phyloP scores from a whole-genome alignment of 2,797 vertebrate species.

The Artibeus lituratus region DNA sequence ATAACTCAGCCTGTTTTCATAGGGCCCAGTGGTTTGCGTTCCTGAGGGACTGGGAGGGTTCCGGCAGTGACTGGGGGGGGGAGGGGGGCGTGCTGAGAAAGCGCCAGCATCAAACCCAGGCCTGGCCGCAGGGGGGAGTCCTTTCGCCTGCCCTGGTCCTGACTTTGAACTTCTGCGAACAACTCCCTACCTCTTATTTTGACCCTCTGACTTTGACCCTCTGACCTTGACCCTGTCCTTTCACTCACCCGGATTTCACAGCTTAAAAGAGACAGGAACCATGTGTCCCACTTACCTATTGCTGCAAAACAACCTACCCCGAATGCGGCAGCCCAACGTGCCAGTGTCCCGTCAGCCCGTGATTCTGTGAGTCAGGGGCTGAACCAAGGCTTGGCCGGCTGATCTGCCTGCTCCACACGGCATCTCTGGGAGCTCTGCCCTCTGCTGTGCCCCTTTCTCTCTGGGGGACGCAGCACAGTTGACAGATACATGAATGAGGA shows the following conservation, averaged over 20 bases:
- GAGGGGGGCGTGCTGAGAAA: not conserved
- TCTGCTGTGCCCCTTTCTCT: accelerated
- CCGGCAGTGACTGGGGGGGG: not conserved
- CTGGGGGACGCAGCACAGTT: accelerated
- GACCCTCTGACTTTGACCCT: not conserved
- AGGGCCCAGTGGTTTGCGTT: not conserved
- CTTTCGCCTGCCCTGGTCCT: accelerated
- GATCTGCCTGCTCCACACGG: accelerated
- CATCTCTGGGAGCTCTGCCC: not conserved
- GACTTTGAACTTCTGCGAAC: not conserved
- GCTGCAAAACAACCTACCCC: not conserved
- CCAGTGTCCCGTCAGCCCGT: not conserved
- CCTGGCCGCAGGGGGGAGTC: accelerated
- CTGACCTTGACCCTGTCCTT: not conserved
- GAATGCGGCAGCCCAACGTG: not conserved
- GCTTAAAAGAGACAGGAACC: not conserved
- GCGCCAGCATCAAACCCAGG: not conserved
- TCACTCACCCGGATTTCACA: not conserved
- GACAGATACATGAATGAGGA: too few relatives aligned
- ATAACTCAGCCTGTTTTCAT: not conserved
- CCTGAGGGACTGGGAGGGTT: not conserved
- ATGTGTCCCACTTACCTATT: accelerated
- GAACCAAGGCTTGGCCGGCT: not conserved
- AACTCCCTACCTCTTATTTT: not conserved
- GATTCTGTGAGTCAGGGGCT: not conserved